Base-by-base conservation (phyloP, 2,888 invertebrate species). In the Lottia scabra region DNA sequence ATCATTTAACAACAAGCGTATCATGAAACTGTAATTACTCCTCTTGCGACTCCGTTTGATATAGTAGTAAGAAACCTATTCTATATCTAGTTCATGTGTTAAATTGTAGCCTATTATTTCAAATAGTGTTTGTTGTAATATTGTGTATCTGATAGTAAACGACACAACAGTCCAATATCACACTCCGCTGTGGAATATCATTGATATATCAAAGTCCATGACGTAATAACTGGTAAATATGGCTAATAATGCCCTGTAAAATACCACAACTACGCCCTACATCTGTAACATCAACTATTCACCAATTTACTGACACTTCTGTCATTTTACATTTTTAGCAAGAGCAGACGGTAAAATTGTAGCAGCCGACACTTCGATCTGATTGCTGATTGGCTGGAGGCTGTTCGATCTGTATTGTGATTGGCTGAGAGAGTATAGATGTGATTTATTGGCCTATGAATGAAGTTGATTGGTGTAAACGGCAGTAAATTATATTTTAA, bases 391-490 rank as follows among this genome's bases (percentile, higher is more conserved):
- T 56, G 56, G 56, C 56, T 56, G 56, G 23, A 10, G 23, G 56
- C 15, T 23, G 68, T 63, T 69, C 68, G 68, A 69, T 69, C 68
- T 63, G 64, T 26, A 19, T 26, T 69, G 27, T 63, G 68, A 69
- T 69, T 69, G 68, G 68, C 68, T 69, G 68, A 26, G 10, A 16
- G 63, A 45, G 67, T 19, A 23, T 56, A 10, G 56, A 56, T 19
- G 56, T 56, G 56, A 56, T 56, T 56, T 56, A 56, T 56, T 56
- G 56, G 56, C 12, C 56, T 56, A 56, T 56, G 56, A 56, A 56
- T 56, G 56, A 56, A 56, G 56, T 23, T 56, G 56, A 56, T 56
- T 56, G 56, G 56, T 56, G 56, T 56, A 23, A 23, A 23, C 8
- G 10, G 19, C 23, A 56, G 56, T 56, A 56, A 56, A 56, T 56